Evolutionary conservation across 2,797 vertebrate genomes (phyloP).

Genomic region (Balearica regulorum): DNA sequence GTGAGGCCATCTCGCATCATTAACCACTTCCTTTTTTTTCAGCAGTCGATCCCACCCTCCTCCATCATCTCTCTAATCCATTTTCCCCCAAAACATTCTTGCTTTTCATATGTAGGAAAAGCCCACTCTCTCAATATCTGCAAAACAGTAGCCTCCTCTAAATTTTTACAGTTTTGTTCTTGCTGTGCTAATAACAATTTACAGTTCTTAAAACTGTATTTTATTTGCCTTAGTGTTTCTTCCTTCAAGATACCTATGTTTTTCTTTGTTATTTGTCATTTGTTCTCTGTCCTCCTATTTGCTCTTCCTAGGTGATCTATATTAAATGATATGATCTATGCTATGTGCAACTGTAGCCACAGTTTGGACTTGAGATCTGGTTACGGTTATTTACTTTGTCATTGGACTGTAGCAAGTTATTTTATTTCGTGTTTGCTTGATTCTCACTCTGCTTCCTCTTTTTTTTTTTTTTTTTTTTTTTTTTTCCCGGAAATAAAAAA

Average conservation of each 20-base stretch:
- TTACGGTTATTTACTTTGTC: background rate
- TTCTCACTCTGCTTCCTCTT: background rate
- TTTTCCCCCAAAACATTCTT: background rate
- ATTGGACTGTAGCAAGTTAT: background rate
- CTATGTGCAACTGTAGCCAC: background rate
- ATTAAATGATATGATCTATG: background rate
- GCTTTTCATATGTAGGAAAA: background rate
- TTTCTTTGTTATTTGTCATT: background rate
- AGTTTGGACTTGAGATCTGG: background rate
- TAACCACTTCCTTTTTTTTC: background rate
- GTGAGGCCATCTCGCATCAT: background rate
- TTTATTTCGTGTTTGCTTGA: background rate
- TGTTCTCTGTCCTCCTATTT: background rate
- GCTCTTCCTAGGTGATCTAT: background rate
- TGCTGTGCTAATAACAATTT: background rate
- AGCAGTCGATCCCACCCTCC: background rate
- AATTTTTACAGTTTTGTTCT: background rate
- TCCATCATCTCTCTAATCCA: background rate
- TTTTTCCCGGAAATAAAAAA: background rate
- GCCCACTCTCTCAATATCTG: background rate
- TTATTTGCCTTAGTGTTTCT: background rate
- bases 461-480: background rate
- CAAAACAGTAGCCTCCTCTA: background rate
- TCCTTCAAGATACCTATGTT: background rate
- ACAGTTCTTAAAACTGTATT: background rate